phyloP scores from a whole-genome alignment of 2,113 vertebrate genomes.

The Menidia beryllina region DNA sequence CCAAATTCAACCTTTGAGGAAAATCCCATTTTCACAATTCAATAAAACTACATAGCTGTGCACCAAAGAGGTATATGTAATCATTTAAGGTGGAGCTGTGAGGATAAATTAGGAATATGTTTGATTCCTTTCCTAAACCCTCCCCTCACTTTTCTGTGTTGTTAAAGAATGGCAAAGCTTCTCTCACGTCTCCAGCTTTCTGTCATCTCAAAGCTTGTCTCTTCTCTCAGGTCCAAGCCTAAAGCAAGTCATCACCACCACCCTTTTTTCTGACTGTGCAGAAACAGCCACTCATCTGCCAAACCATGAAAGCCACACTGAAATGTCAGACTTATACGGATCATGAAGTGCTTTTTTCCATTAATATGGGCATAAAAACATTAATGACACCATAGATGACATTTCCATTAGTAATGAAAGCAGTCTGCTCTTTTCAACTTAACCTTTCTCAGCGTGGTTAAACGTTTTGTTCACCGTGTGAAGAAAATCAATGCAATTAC shows the following conservation, averaged over 20 bases:
- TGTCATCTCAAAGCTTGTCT: slow-evolving; percentile 48
- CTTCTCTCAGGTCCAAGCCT: slow-evolving; percentile 55
- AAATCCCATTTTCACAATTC: too few relatives aligned
- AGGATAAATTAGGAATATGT: slow-evolving; percentile 45
- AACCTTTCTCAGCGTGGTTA: slow-evolving; percentile 3
- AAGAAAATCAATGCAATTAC: neutral
- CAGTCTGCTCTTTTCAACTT: slow-evolving; percentile 12
- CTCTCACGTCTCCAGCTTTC: slow-evolving; percentile 37
- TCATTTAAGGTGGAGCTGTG: slow-evolving; percentile 35
- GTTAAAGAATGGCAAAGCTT: slow-evolving; percentile 41
- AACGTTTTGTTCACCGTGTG: neutral
- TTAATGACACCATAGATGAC: slow-evolving; percentile 3
- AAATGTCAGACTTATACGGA: slow-evolving; percentile 2
- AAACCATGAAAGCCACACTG: slow-evolving; percentile 6
- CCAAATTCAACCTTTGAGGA: neutral
- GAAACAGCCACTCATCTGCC: neutral
- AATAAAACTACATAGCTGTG: too few relatives aligned
- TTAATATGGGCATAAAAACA: slow-evolving; percentile 26
- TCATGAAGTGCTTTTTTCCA: slow-evolving; percentile 18
- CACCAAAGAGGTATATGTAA: neutral
- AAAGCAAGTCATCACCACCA: slow-evolving; percentile 39
- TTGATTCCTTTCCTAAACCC: slow-evolving; percentile 47
- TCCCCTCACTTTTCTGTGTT: slow-evolving; percentile 8
- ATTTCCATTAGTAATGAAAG: slow-evolving; percentile 1
- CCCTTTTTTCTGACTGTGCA: slow-evolving; percentile 18